Evolutionary conservation across 2,113 vertebrate species (phyloP).

Genomic region (Leptobrachium ailaonicum): DNA sequence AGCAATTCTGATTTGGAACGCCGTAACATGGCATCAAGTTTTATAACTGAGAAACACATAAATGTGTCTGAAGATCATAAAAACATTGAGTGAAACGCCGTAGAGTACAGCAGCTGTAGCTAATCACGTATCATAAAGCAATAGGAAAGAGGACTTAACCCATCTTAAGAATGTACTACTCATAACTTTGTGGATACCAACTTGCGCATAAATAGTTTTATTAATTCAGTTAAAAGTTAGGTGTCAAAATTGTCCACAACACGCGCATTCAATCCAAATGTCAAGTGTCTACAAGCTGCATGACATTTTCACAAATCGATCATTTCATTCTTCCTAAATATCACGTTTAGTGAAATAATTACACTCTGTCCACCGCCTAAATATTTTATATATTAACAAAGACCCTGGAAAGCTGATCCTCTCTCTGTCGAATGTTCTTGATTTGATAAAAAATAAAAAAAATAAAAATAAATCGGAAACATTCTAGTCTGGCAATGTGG

Average conservation of each 20-base stretch:
- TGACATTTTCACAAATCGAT: constrained; percentile 41
- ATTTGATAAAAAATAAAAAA: not conserved
- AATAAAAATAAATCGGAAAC: not conserved
- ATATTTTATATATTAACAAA: not conserved
- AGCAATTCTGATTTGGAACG: too few relatives aligned
- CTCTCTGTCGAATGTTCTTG: not conserved
- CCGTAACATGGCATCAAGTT: too few relatives aligned
- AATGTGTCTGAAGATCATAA: too few relatives aligned
- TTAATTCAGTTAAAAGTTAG: constrained; percentile 11
- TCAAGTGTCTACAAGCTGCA: constrained; percentile 27
- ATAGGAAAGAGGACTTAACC: too few relatives aligned
- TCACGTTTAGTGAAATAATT: constrained; percentile 32
- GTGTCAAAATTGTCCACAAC: constrained; percentile 30
- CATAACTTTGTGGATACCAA: not conserved
- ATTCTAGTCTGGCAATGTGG: constrained; percentile 14
- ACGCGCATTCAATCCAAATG: constrained; percentile 30
- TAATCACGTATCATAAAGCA: too few relatives aligned
- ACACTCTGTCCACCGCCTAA: not conserved
- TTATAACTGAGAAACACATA: too few relatives aligned
- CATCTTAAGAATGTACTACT: not conserved
- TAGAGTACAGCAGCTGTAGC: too few relatives aligned
- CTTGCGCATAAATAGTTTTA: not conserved
- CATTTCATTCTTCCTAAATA: constrained; percentile 31
- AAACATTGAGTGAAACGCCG: too few relatives aligned
- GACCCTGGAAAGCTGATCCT: not conserved